Base-by-base conservation (phyloP, 2,113 vertebrate genomes). In the Podarcis cretensis region DNA sequence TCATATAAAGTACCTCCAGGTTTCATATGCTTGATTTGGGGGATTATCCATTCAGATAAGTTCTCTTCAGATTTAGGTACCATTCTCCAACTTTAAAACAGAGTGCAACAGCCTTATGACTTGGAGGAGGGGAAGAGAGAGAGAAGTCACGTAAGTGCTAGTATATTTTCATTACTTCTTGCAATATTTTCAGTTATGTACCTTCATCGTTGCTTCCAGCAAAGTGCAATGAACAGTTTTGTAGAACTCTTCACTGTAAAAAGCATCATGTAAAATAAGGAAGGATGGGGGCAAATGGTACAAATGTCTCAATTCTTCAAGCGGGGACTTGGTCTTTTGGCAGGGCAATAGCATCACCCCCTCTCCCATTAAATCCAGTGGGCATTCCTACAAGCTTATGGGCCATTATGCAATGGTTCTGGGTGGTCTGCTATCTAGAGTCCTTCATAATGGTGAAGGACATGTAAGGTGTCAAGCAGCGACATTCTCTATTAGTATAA, bases 31-130 rank as follows among this genome's bases (percentile, higher is more conserved):
- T 23, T 83, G 65, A 81, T 92, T 59, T 81, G 54, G 88, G 83
- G 63, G 85, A 75, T 82, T 92, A 87, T 71, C 91, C 74, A 81
- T 87, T 91, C 89, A 87, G 89, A 91, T 27, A 71, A 79, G 40
- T 2, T 12, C 16, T 73, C 23, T 54, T 84, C 40, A 54, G 18
- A 73, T 48, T 48, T 40, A 71, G 27, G 16, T 73, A 18, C 43
- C 5, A 23, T 1, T 84, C 43, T 30, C 1, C 10, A 5, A 48
- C 30, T 21, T 12, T 71, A 30, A 84, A 71, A 73, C 37, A 69
- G 25, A 27, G 6, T 30, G 37, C 43, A 69, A 5, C 30, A 84
- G 40, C 20, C 30, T 48, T 71, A 18, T n/a, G 82, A 30, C 25
- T 83, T 6, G 13, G 77, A 5, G 27, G 27, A 20, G 25, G 14